Evolutionary conservation across 2,113 vertebrate species (phyloP), one percentile per base, ranked within the genome.

Genomic region (Indicator indicator): DNA sequence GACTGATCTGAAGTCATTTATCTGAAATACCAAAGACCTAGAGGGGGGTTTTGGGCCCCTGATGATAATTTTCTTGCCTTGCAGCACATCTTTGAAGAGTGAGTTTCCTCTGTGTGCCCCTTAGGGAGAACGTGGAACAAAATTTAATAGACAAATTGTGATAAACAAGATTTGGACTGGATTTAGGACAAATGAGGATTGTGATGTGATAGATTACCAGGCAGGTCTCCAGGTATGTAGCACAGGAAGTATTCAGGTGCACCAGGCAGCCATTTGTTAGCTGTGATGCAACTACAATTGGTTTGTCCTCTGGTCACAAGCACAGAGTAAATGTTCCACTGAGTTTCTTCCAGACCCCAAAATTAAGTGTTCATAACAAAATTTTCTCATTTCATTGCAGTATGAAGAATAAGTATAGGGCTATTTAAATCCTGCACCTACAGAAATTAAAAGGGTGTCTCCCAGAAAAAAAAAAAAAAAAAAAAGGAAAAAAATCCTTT

Each of bases 401-500:
- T 83, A 60, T 93, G 62, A 95, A 93, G 78, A 81, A 54, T 55
- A 81, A 13, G 23, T 58, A 68, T 16, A 75, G 68, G 46, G 60
- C 48, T 84, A 69, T 73, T 65, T 74, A 90, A 93, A 52, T 65
- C 33, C 17, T 89, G 19, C 44, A 82, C 33, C 88, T 92, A 75
- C 74, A 96, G 50, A 96, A 94, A 93, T 94, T 7, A 73, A 62
- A 13, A 48, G 1, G 0, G 7, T 93, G n/a, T 95, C 73, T 96
- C 24, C 21, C 21, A 52, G 12, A 24, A 24, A 23, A 24, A 52
- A 52, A 52, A 12, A 52, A 21, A 52, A 26, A 12, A 23, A 12
- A 8, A 26, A 12, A 23, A 12, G 8, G 11, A 12, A 21, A 50
- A 23, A 5, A 50, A 24, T 52, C 50, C 23, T 52, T 52, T 52